phyloP scores from a whole-genome alignment of 92 coral and sea anemone species.

The Porites cylindrica region DNA sequence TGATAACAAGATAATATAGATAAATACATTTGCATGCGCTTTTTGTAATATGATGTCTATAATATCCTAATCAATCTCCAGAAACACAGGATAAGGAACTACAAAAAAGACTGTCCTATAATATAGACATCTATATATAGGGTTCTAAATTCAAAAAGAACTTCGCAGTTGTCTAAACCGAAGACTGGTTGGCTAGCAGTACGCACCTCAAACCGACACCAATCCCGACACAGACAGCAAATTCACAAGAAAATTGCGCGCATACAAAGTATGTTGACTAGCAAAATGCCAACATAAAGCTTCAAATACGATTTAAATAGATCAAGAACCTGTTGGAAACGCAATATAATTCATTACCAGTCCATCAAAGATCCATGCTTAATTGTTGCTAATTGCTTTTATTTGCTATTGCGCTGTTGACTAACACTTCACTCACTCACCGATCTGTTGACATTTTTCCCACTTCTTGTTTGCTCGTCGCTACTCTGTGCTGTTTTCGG shows the following conservation, averaged over 20 bases:
- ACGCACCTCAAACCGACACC: not conserved
- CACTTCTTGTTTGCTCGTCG: constrained; percentile 23
- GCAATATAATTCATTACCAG: not conserved
- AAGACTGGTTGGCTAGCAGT: too few relatives aligned
- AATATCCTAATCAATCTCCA: too few relatives aligned
- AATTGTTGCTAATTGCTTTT: constrained; percentile 4
- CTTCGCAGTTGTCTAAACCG: too few relatives aligned
- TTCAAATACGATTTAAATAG: not conserved
- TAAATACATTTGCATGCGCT: not conserved
- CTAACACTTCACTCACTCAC: constrained; percentile 37
- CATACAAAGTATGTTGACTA: too few relatives aligned
- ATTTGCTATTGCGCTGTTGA: constrained; percentile 14
- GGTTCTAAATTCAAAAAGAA: too few relatives aligned
- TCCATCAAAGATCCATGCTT: not conserved
- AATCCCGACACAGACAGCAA: not conserved
- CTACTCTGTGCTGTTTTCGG: constrained; percentile 3
- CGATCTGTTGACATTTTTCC: constrained; percentile 42
- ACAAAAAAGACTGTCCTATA: not conserved
- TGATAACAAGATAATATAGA: too few relatives aligned
- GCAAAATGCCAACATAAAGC: not conserved
- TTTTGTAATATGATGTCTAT: too few relatives aligned
- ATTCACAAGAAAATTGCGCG: not conserved
- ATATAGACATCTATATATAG: not conserved
- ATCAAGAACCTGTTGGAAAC: not conserved
- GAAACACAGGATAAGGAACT: not conserved